Base-by-base conservation (phyloP, 2,888 invertebrate genomes). In the Pollenia amentaria region DNA sequence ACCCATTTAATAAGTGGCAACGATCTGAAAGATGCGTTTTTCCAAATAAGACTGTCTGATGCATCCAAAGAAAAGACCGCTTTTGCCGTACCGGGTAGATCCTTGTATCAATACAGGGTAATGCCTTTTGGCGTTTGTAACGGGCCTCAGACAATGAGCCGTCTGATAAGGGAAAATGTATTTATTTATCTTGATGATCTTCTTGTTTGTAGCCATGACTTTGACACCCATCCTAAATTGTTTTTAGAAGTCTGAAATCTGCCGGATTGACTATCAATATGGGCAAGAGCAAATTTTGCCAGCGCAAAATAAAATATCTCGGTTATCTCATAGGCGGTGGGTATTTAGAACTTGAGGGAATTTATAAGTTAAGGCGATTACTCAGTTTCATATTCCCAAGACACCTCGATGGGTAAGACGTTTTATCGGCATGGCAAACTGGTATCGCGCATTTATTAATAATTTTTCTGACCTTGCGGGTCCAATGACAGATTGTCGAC, bases 21-120 rank as follows among this genome's bases (percentile, higher is more conserved):
- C 8, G 84, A 87, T 21, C 29, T 87, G 11, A 87, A 87, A 40
- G 69, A 81, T 69, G 84, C 78, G 1, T 87, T 80, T 42, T 83
- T 70, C 40, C 87, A 87, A 40, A 87, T 87, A 11, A 40, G 8
- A 1, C 44, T 87, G 11, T 18, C 60, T 1, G 70, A 82, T 12
- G 12, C 21, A 2, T 85, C 85, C 1, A 76, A 75, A 51, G 73
- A 80, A 44, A 85, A 85, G 14, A 91, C 90, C 2, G 91, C 90
- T 0, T 88, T 88, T 29, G 82, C 90, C 2, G 90, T 91, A 7
- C 91, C 85, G 3, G 88, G 87, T 11, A 60, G 85, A 16, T 75
- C 87, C 1, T 57, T 88, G 3, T 88, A 87, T 62, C 88, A 88
- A 42, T 89, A 84, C 21, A 75, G 21, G 1, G 87, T 88, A 18